Percentiles rank a stretch among this genome's conserved stretches.
Conservation (phyloP, 1,140 invertebrate genomes). For the Cydia splendana region DNA sequence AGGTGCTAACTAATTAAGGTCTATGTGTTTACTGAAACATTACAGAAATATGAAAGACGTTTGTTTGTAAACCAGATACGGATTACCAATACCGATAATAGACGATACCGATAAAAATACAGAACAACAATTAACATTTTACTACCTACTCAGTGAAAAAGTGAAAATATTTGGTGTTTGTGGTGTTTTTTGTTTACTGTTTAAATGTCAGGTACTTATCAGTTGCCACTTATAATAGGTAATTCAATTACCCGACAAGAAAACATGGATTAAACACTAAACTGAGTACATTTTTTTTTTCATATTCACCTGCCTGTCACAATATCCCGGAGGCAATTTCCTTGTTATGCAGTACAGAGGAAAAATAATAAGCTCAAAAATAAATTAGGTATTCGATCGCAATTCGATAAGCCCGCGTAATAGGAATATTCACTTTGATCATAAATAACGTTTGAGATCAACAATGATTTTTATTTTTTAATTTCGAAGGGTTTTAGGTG, state of each 20-base stretch:
- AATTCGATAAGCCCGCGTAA: conserved; percentile 3
- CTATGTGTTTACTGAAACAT: too few relatives aligned
- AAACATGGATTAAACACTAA: background rate
- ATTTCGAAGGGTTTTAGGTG: background rate
- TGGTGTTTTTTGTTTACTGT: background rate
- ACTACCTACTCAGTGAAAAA: too few relatives aligned
- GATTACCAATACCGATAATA: too few relatives aligned
- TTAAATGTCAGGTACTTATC: background rate
- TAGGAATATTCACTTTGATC: conserved; percentile 18
- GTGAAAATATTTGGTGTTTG: too few relatives aligned
- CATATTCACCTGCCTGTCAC: background rate
- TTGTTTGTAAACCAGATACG: too few relatives aligned
- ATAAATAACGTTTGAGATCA: conserved; percentile 19
- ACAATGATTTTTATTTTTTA: background rate
- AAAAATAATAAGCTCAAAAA: conserved; percentile 44
- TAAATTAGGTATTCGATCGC: conserved; percentile 39
- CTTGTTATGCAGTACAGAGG: background rate
- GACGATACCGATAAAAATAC: too few relatives aligned
- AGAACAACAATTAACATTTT: too few relatives aligned
- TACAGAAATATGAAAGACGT: too few relatives aligned
- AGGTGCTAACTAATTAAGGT: too few relatives aligned
- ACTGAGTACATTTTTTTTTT: background rate
- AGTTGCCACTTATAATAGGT: background rate
- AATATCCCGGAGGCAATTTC: conserved; percentile 4
- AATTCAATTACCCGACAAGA: background rate